These are phyloP conservation scores for Diachasma alloeum DNA, from an alignment of 1,140 invertebrate genomes.

Conservation along the genomic window DNA sequence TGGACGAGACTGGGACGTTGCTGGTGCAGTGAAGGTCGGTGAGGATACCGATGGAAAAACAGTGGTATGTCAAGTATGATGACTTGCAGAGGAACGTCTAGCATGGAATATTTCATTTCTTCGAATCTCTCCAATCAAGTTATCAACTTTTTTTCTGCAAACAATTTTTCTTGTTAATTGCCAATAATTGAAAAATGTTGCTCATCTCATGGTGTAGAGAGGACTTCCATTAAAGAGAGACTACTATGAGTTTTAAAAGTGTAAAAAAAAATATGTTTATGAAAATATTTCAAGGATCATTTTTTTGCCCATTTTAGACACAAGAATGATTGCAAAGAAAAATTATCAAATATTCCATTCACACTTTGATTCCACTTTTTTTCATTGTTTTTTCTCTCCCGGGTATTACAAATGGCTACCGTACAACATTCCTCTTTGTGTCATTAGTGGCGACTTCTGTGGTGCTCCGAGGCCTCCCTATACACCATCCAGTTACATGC, in stretches of 20 bases:
- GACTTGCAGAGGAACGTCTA: background rate
- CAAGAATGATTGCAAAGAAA: slow-evolving; percentile 46
- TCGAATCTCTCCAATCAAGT: background rate
- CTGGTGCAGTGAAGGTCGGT: slow-evolving; percentile 15
- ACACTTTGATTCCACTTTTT: slow-evolving; percentile 58
- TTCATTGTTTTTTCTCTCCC: slow-evolving; percentile 44
- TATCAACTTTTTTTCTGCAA: background rate
- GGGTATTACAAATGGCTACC: slow-evolving; percentile 60
- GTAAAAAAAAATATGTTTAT: too few species aligned
- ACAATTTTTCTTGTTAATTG: background rate
- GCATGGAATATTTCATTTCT: background rate
- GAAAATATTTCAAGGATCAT: too few species aligned
- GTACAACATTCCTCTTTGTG: slow-evolving; percentile 60
- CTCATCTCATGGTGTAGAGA: too few species aligned
- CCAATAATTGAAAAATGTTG: background rate
- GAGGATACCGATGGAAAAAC: background rate
- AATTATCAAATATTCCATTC: slow-evolving; percentile 40
- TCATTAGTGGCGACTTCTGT: slow-evolving; percentile 62
- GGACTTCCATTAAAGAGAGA: too few species aligned
- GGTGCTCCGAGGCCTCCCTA: slow-evolving; percentile 31
- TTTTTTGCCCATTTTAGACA: too few species aligned
- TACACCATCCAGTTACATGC: slow-evolving; percentile 2
- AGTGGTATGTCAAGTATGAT: slow-evolving; percentile 1
- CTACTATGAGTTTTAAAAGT: too few species aligned
- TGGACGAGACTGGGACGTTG: background rate